Percentiles rank a stretch among this genome's conserved stretches.
Evolutionary conservation across 2,888 invertebrate genomes (phyloP).

Genomic region (Diabrotica balteata): DNA sequence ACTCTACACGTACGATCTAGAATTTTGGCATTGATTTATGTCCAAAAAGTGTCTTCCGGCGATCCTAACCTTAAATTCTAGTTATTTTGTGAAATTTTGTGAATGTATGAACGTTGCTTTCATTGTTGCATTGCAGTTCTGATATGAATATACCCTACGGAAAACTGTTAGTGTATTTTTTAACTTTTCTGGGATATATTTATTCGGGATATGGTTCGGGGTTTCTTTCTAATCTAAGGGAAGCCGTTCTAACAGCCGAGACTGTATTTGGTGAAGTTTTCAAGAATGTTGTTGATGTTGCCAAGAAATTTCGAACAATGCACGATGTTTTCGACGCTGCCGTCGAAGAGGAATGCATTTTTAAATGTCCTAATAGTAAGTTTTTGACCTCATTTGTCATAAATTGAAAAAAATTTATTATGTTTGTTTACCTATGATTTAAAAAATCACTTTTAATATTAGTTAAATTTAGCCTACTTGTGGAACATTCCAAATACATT

Average conservation of each 20-base stretch:
- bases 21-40: not conserved
- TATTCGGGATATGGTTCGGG: slow-evolving; percentile 83
- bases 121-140: too few species aligned
- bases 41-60: not conserved
- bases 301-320: slow-evolving; percentile 75
- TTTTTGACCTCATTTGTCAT: slow-evolving; percentile 6
- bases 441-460: not conserved
- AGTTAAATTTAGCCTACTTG: too few species aligned
- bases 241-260: slow-evolving; percentile 82
- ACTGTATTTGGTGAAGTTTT: slow-evolving; percentile 81
- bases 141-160: slow-evolving; percentile 79
- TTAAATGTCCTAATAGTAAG: slow-evolving; percentile 75
- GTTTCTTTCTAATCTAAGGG: slow-evolving; percentile 74
- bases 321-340: slow-evolving; percentile 86
- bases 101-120: too few species aligned
- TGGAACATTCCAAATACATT: too few species aligned
- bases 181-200: slow-evolving; percentile 81
- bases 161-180: slow-evolving; percentile 74
- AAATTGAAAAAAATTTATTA: too few species aligned
- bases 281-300: slow-evolving; percentile 75
- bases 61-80: slow-evolving; percentile 4
- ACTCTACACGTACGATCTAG: slow-evolving; percentile 6
- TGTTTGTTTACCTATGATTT: not conserved
- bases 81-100: not conserved
- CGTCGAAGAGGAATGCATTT: slow-evolving; percentile 83